These are phyloP conservation scores for Steinernema scapterisci DNA, from an alignment of 2,888 invertebrate genomes.

Conservation along the genomic window DNA sequence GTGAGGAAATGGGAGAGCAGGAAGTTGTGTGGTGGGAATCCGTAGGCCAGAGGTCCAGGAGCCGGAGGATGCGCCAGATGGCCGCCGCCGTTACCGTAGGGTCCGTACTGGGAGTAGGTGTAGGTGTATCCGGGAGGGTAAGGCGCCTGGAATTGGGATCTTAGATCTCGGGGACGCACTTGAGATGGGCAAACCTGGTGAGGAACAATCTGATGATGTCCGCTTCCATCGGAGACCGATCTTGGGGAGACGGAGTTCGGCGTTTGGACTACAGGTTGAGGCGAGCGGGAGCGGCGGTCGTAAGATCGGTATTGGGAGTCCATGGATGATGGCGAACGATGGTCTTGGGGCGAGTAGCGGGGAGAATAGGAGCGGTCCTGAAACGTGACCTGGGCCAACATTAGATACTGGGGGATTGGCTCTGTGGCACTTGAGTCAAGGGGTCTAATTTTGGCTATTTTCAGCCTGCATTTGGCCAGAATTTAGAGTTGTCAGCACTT, in stretches of 20 bases:
- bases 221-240: background rate
- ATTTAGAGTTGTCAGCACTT: background rate
- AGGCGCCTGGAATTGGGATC: background rate
- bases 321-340: slow-evolving; percentile 58
- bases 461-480: no score
- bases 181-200: background rate
- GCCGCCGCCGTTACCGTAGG: slow-evolving; percentile 35
- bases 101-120: slow-evolving; percentile 31
- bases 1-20: slow-evolving; percentile 45
- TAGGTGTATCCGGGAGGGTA: slow-evolving; percentile 41
- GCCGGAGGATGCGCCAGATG: slow-evolving; percentile 1
- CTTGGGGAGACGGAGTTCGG: slow-evolving; percentile 17
- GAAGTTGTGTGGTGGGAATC: slow-evolving; percentile 44
- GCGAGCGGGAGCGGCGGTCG: slow-evolving; percentile 36
- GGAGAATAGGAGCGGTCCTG: slow-evolving; percentile 54
- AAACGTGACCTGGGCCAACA: background rate
- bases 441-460: no score
- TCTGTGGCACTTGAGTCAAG: no score
- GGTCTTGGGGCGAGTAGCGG: slow-evolving; percentile 51
- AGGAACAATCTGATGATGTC: slow-evolving; percentile 2
- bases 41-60: slow-evolving; percentile 37
- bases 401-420: background rate
- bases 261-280: slow-evolving; percentile 1
- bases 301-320: slow-evolving; percentile 46
- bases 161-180: background rate